Evolutionary conservation across 1,140 invertebrate genomes (phyloP), one percentile per base, ranked within the genome.

Genomic region (Microplitis mediator): DNA sequence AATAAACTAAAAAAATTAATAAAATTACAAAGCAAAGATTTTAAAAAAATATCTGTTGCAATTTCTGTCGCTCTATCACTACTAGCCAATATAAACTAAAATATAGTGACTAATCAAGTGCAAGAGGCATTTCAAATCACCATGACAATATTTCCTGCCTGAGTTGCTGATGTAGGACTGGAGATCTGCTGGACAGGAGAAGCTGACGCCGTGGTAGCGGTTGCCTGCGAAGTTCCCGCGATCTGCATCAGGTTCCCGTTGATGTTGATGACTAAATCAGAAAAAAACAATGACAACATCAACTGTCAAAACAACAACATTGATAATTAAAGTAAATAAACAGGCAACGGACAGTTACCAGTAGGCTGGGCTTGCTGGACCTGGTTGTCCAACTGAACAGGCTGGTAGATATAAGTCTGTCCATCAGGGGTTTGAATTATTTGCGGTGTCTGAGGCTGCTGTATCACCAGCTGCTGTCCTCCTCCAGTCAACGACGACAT

Each of bases 341-440:
- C 73, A 69, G 4, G 34, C 62, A 8, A 64, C 35, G n/a, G 2
- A 64, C 62, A 64, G 16, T 79, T 82, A 91, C 90, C 88, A 79
- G 90, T 91, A 3, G 90, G 89, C 80, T 91, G 90, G 5, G 90
- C 80, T 70, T 91, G 89, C 72, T 91, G 89, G 45, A 89, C 86
- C 81, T 89, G 88, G 60, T 88, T 88, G 66, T 90, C 90, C 14
- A 91, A 80, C 60, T 89, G 87, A n/a, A 92, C 89, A 2, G 95
- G 94, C 82, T 97, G 95, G 82, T 96, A 97, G 70, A 97, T 92
- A 75, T 95, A 94, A 0, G 95, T 96, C 84, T 98, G 96, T n/a
- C 96, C 96, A 88, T 98, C 96, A 0, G 94, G 89, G 8, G 95
- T 95, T 84, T 97, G 96, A 45, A 98, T 91, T 32, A 98, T 89